phyloP scores from a whole-genome alignment of 2,797 vertebrate genomes.

The Acrossocheilus wenchowensis region DNA sequence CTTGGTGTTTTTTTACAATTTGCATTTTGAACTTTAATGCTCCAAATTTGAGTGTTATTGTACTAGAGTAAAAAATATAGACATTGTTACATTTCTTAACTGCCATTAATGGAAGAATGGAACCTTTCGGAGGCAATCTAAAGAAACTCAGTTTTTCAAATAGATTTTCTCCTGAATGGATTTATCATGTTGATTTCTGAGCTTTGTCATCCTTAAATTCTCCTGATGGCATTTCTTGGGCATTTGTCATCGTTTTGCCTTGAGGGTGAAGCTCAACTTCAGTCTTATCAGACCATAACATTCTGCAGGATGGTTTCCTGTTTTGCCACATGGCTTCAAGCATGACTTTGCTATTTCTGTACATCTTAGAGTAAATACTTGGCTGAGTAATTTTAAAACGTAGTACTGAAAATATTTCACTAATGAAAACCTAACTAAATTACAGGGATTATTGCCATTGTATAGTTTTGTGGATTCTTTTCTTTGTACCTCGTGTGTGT shows the following conservation, averaged over 20 bases:
- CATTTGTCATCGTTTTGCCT: not conserved
- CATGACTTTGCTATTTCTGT: not conserved
- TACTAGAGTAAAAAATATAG: too few relatives aligned
- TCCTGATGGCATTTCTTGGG: not conserved
- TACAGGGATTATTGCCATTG: too few relatives aligned
- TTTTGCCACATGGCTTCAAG: not conserved
- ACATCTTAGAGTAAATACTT: not conserved
- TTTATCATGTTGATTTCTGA: too few relatives aligned
- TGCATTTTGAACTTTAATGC: not conserved
- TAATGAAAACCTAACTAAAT: not conserved
- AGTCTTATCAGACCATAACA: not conserved
- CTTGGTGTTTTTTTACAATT: not conserved
- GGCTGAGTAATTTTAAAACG: not conserved
- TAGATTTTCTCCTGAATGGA: too few relatives aligned
- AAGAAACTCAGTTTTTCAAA: not conserved
- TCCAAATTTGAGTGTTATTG: too few relatives aligned
- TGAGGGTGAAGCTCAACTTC: not conserved
- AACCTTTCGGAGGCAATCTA: not conserved
- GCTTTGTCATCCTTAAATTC: not conserved
- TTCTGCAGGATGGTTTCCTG: not conserved
- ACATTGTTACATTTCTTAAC: too few relatives aligned
- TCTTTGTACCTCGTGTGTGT: not conserved
- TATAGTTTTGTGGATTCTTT: not conserved
- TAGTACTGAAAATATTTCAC: not conserved
- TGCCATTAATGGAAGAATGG: not conserved